Percentiles rank a stretch among this genome's conserved stretches.
phyloP scores from a whole-genome alignment of 1,140 invertebrate species.

The Thaumetopoea pityocampa region DNA sequence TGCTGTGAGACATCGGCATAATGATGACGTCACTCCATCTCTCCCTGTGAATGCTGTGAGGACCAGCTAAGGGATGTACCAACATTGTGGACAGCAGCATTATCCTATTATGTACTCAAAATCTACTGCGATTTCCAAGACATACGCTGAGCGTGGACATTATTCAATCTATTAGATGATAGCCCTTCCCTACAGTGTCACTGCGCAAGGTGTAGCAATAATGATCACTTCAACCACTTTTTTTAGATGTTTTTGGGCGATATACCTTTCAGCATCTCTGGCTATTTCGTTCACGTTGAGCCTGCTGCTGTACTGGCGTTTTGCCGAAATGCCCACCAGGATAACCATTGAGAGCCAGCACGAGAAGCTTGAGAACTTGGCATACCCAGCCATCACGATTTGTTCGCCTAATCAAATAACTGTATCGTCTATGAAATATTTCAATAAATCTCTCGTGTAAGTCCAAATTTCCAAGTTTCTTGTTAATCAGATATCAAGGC shows the following conservation, averaged over 20 bases:
- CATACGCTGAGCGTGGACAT: too few species aligned
- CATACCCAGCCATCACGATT: slow-evolving; percentile 48
- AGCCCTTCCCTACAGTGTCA: too few species aligned
- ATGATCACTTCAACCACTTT: neutral
- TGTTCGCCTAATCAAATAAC: slow-evolving; percentile 60
- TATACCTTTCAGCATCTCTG: slow-evolving; percentile 23
- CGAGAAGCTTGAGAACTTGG: slow-evolving; percentile 29
- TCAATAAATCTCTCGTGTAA: slow-evolving; percentile 53
- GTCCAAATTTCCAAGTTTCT: slow-evolving; percentile 9
- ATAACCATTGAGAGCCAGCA: slow-evolving; percentile 60
- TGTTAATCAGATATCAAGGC: neutral
- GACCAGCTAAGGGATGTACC: too few species aligned
- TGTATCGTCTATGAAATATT: slow-evolving; percentile 30
- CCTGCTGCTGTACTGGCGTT: slow-evolving; percentile 37
- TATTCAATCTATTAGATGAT: too few species aligned
- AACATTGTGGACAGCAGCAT: too few species aligned
- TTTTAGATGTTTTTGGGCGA: slow-evolving; percentile 48
- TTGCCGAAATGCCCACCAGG: slow-evolving; percentile 49
- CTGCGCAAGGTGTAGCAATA: too few species aligned
- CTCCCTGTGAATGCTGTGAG: too few species aligned
- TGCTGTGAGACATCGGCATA: too few species aligned
- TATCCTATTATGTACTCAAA: too few species aligned
- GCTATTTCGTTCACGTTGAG: slow-evolving; percentile 28
- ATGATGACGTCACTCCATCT: too few species aligned
- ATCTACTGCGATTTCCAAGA: too few species aligned